A percentile compares a stretch with the other conserved stretches of the same genome.
Evolutionary conservation across 2,797 vertebrate genomes (phyloP).

Genomic region (Chrosomus eos): DNA sequence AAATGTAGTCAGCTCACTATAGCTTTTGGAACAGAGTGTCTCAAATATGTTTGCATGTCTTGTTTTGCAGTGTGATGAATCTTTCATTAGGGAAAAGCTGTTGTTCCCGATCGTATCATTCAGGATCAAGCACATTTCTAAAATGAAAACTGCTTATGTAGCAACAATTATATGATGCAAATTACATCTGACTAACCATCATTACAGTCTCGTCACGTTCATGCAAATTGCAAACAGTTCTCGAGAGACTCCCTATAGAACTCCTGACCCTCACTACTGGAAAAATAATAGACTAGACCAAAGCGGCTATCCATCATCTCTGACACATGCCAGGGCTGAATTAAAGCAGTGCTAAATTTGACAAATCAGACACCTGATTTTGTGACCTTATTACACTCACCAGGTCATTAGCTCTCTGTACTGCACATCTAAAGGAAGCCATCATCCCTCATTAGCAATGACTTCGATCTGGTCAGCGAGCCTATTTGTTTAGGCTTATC

Average conservation of each 20-base stretch:
- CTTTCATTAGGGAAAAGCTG: background rate
- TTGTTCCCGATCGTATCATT: conserved; percentile 2
- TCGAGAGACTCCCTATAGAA: conserved; percentile 23
- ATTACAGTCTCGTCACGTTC: conserved; percentile 40
- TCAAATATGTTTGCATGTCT: conserved; percentile 2
- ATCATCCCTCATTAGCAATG: conserved; percentile 45
- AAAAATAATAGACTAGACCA: conserved; percentile 41
- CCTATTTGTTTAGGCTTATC: conserved; percentile 27
- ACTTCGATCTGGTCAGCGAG: conserved; percentile 16
- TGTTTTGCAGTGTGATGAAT: background rate
- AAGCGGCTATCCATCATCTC: conserved; percentile 23
- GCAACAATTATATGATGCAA: conserved; percentile 40
- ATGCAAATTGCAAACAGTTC: conserved; percentile 15
- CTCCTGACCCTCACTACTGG: conserved; percentile 24
- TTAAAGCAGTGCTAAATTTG: conserved; percentile 27
- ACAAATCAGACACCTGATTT: conserved; percentile 28
- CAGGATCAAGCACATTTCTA: conserved; percentile 11
- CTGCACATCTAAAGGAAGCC: conserved; percentile 31
- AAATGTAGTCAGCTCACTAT: background rate
- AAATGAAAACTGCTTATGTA: conserved; percentile 17
- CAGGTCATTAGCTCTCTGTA: conserved; percentile 45
- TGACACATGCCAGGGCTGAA: conserved; percentile 25
- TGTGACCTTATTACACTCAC: conserved; percentile 35
- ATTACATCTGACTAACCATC: conserved; percentile 22
- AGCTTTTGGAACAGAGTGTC: background rate